phyloP scores from a whole-genome alignment of 2,113 vertebrate species.

The Tor tambroides region DNA sequence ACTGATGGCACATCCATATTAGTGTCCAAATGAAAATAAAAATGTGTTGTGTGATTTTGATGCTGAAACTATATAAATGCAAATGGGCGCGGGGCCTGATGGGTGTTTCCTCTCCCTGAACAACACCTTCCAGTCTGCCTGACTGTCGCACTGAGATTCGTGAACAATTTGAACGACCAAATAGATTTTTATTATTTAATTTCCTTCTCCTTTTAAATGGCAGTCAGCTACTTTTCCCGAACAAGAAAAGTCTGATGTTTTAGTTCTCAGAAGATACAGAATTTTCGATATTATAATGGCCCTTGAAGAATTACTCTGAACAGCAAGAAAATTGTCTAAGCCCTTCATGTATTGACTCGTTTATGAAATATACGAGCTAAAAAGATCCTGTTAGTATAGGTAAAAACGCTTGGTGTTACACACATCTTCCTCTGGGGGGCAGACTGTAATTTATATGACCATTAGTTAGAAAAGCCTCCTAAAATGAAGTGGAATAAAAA shows the following conservation, averaged over 20 bases:
- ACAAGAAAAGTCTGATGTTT: background rate
- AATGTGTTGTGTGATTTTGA: slow-evolving; percentile 70
- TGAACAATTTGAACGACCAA: slow-evolving; percentile 64
- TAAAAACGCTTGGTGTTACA: background rate
- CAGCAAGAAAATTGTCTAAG: no score
- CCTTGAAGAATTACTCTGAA: background rate
- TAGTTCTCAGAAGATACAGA: background rate
- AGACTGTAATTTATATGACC: background rate
- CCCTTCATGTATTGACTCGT: background rate
- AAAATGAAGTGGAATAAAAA: background rate
- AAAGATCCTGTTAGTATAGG: background rate
- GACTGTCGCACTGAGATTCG: slow-evolving; percentile 58
- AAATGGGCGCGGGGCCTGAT: slow-evolving; percentile 69
- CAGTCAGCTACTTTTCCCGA: background rate
- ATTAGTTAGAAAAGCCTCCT: background rate
- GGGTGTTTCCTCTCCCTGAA: slow-evolving; percentile 52
- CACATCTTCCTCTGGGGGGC: background rate
- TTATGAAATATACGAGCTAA: background rate
- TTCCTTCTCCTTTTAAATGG: slow-evolving; percentile 45
- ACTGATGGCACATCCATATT: slow-evolving; percentile 70
- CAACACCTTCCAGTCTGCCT: slow-evolving; percentile 52
- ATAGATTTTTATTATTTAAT: slow-evolving; percentile 60
- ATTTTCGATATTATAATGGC: background rate
- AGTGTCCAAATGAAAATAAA: slow-evolving; percentile 74
- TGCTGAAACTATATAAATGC: slow-evolving; percentile 72